Evolutionary conservation across 2,888 invertebrate species (phyloP).

Genomic region (Agonopterix heracliana): DNA sequence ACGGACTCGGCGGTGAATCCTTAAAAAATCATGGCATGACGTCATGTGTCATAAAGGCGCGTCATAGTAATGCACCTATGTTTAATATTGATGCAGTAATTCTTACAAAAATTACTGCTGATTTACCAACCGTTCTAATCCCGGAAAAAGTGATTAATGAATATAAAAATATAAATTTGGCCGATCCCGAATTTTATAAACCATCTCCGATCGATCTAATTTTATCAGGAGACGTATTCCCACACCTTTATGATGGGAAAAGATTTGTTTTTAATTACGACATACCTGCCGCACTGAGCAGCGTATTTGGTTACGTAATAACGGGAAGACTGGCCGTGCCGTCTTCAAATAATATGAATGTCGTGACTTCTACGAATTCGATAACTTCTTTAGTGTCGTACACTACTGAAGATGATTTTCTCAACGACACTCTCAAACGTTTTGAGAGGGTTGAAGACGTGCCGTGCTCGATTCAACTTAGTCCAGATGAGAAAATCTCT

Average conservation of each 20-base stretch:
- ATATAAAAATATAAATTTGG: neutral
- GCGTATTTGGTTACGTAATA: too few species aligned
- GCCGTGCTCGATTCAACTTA: too few species aligned
- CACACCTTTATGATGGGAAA: too few species aligned
- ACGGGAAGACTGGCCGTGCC: too few species aligned
- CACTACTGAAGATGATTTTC: neutral
- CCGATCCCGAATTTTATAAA: neutral
- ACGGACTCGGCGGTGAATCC: too few species aligned
- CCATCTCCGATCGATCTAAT: neutral
- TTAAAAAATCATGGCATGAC: too few species aligned
- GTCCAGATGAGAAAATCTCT: too few species aligned
- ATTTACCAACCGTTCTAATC: neutral
- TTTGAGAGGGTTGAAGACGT: neutral
- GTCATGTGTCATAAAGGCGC: too few species aligned
- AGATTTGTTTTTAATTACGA: too few species aligned
- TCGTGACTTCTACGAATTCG: neutral
- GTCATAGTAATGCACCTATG: neutral
- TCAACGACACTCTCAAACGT: neutral
- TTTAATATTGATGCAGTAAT: neutral
- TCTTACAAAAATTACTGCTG: too few species aligned
- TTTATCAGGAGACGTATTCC: too few species aligned
- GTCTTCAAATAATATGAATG: neutral
- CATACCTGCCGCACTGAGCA: too few species aligned
- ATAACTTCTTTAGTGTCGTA: neutral
- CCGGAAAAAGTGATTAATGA: neutral